Percentiles rank a stretch among this genome's conserved stretches.
phyloP scores from a whole-genome alignment of 2,888 invertebrate genomes.

The Callyntrura sp. region DNA sequence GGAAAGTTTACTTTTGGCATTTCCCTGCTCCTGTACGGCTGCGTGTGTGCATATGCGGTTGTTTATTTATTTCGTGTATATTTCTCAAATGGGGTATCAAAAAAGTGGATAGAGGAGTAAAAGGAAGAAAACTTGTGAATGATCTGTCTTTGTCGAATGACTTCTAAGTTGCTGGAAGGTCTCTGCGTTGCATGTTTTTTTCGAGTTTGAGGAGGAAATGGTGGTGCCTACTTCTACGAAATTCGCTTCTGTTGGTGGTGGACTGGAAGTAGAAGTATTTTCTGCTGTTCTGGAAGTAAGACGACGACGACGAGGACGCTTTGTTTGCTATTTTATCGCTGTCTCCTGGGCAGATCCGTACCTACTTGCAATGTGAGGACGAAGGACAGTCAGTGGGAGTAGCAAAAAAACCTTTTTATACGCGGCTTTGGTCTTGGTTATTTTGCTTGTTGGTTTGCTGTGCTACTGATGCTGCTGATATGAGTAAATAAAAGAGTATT shows the following conservation, averaged over 20 bases:
- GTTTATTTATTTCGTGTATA: slow-evolving; percentile 15
- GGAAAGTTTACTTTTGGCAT: slow-evolving; percentile 43
- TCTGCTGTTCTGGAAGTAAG: background rate
- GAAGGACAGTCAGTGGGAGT: background rate
- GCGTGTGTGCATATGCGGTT: background rate
- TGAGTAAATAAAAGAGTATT: slow-evolving; percentile 19
- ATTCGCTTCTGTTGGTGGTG: background rate
- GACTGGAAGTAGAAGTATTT: slow-evolving; percentile 34
- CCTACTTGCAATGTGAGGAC: background rate
- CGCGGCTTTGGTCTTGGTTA: no score
- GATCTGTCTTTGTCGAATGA: background rate
- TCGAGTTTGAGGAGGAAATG: slow-evolving; percentile 11
- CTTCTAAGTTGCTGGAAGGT: slow-evolving; percentile 10
- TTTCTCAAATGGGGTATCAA: background rate
- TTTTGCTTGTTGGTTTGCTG: slow-evolving; percentile 21
- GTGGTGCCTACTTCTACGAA: background rate
- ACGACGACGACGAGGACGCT: slow-evolving; percentile 17
- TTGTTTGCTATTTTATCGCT: slow-evolving; percentile 16
- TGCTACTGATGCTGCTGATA: slow-evolving; percentile 13
- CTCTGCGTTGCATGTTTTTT: background rate
- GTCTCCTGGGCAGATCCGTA: slow-evolving; percentile 37
- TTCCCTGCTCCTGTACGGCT: background rate
- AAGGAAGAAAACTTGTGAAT: slow-evolving; percentile 1
- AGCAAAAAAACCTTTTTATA: no score
- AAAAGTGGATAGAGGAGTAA: background rate